These are phyloP conservation scores for Sebastiscus tertius DNA, from an alignment of 2,797 vertebrate genomes.

Conservation along the genomic window DNA sequence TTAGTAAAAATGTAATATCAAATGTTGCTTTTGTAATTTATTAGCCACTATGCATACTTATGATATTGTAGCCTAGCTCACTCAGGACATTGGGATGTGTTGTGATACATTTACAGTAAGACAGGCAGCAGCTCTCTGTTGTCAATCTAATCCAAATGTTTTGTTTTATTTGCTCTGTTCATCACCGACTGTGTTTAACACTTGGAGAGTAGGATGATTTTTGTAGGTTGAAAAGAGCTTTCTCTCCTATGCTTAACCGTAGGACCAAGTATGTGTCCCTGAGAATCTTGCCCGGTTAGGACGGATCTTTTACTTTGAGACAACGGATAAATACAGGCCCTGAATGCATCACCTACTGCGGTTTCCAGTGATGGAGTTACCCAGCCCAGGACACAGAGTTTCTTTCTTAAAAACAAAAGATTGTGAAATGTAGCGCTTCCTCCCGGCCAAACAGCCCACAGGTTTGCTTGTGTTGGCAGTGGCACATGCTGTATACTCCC, in stretches of 20 bases:
- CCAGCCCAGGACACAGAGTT: neutral
- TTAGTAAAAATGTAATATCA: no score
- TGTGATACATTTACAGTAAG: no score
- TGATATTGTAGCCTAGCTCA: neutral
- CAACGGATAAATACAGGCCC: neutral
- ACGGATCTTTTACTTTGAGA: neutral
- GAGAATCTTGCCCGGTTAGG: neutral
- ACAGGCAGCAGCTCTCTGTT: no score
- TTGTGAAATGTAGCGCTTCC: neutral
- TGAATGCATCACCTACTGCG: neutral
- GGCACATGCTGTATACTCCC: neutral
- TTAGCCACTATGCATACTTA: neutral
- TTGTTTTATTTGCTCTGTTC: no score
- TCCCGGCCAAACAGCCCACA: neutral
- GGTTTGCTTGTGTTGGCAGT: neutral
- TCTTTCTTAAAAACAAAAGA: neutral
- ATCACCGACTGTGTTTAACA: neutral
- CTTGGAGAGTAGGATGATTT: neutral
- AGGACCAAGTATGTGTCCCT: neutral
- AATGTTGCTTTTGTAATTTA: no score
- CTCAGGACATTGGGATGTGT: no score
- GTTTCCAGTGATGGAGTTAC: neutral
- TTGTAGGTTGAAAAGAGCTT: neutral
- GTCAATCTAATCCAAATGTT: no score
- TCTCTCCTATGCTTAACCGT: neutral